Percentiles rank a stretch among this genome's conserved stretches.
These are phyloP conservation scores for Crambe crambe DNA, from an alignment of 37 sponge, comb jelly and placozoan genomes.

Conservation along the genomic window DNA sequence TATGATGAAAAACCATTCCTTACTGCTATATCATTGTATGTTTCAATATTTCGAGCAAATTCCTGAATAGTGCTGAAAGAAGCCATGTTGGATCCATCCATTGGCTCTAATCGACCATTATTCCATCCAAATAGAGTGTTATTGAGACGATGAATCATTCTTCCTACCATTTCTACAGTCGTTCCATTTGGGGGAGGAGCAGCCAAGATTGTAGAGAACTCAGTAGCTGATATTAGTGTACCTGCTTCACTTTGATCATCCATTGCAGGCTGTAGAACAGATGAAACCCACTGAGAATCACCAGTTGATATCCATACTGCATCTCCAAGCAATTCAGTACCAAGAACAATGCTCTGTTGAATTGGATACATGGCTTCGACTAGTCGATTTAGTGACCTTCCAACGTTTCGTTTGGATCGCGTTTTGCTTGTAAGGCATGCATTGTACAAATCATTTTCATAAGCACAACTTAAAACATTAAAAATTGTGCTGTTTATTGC, in stretches of 20 bases:
- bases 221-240: conserved; percentile 15
- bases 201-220: conserved; percentile 7
- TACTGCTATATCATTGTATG: conserved; percentile 8
- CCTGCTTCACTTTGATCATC: conserved; percentile 33
- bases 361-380: too few species aligned
- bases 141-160: conserved; percentile 25
- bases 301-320: too few species aligned
- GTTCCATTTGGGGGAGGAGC: conserved; percentile 31
- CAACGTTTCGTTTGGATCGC: too few species aligned
- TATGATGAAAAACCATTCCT: conserved; percentile 24
- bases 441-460: too few species aligned
- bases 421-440: too few species aligned
- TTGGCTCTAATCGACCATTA: conserved; percentile 37
- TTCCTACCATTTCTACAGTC: conserved; percentile 18
- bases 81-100: conserved; percentile 5
- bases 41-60: not conserved
- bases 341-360: too few species aligned
- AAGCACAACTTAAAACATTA: too few species aligned
- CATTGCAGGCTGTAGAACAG: conserved; percentile 12
- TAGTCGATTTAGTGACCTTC: too few species aligned
- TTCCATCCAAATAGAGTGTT: conserved; percentile 43
- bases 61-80: conserved; percentile 11
- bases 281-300: too few species aligned
- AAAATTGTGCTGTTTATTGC: too few species aligned
- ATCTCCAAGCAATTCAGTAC: too few species aligned